These are phyloP conservation scores for Crotophaga sulcirostris DNA, from an alignment of 2,113 vertebrate genomes.

Conservation along the genomic window DNA sequence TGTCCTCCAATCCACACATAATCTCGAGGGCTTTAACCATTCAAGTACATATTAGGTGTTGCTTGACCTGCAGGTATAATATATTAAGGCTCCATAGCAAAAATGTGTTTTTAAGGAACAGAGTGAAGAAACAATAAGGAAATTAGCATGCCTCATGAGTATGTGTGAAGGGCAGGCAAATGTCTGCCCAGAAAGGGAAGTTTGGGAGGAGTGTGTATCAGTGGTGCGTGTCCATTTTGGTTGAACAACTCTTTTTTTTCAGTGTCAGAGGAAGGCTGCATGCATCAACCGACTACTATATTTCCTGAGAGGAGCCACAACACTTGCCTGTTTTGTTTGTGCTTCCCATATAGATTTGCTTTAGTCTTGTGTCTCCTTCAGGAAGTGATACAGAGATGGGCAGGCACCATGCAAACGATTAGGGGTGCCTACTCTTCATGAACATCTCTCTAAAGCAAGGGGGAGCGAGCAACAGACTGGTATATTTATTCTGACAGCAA, in stretches of 20 bases:
- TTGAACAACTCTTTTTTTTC: not conserved
- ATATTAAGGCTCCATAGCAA: not conserved
- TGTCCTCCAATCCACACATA: not conserved
- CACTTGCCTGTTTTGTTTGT: not conserved
- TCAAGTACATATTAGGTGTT: not conserved
- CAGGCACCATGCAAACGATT: not conserved
- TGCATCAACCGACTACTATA: fast-evolving
- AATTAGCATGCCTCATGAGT: not conserved
- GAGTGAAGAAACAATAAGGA: not conserved
- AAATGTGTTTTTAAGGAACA: not conserved
- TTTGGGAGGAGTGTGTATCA: not conserved
- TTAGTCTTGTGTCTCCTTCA: not conserved
- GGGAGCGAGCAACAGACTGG: not conserved
- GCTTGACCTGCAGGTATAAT: not conserved
- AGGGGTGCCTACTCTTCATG: not conserved
- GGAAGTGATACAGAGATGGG: not conserved
- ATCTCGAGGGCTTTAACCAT: not conserved
- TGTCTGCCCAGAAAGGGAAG: not conserved
- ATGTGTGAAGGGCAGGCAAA: not conserved
- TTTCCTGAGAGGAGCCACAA: not conserved
- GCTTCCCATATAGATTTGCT: not conserved
- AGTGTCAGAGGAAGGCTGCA: not conserved
- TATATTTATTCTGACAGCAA: not conserved
- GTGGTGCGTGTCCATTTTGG: not conserved
- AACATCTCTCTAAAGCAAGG: not conserved